Conservation (phyloP, 2,888 invertebrate species). For the Pachycephus smyrnensis region DNA sequence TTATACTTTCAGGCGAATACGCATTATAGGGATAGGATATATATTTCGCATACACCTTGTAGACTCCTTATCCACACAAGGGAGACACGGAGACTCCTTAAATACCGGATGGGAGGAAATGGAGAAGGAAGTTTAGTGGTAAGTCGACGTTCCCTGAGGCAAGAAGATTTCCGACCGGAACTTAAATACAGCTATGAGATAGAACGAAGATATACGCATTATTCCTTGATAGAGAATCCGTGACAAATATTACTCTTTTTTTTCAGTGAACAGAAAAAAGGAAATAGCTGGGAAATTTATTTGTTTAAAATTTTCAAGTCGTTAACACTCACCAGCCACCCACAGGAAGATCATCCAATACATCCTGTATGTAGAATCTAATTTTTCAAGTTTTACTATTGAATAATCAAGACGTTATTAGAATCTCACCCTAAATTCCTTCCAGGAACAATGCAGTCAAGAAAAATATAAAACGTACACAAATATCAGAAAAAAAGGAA, state of each 20-base stretch:
- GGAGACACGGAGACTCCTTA: neutral
- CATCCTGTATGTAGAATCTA: neutral
- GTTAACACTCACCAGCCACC: neutral
- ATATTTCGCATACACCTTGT: neutral
- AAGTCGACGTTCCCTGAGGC: neutral
- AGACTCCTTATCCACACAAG: neutral
- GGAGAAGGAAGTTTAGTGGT: neutral
- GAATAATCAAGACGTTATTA: neutral
- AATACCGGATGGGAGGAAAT: neutral
- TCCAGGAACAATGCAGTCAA: neutral
- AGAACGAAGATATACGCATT: neutral
- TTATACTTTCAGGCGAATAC: neutral
- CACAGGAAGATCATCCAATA: neutral
- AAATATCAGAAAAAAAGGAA: neutral
- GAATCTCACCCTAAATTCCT: neutral
- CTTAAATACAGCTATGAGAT: neutral
- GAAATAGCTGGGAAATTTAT: neutral
- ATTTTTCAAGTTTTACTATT: neutral
- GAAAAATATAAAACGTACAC: neutral
- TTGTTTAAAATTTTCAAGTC: neutral
- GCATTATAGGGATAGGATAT: neutral
- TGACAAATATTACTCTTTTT: neutral
- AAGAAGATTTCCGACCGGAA: neutral
- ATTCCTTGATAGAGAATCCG: neutral
- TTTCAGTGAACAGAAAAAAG: neutral